Evolutionary conservation across 2,113 vertebrate genomes (phyloP).

Genomic region (Fulica atra): DNA sequence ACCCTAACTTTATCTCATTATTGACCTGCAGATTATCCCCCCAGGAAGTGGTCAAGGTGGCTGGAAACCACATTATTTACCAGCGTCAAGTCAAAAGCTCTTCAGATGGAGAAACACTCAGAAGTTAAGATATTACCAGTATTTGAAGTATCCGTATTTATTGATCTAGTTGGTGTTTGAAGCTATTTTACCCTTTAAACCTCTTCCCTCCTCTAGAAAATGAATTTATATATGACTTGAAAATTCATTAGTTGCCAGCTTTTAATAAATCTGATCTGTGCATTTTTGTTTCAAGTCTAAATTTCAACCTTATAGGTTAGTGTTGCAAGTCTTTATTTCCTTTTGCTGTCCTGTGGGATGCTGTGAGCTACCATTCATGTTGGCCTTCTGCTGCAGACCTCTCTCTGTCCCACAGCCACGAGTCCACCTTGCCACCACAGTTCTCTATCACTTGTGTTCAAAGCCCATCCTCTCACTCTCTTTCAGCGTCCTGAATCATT

Average conservation of each 20-base stretch:
- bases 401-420: fast-evolving
- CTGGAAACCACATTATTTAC: neutral
- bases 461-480: neutral
- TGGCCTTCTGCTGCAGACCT: fast-evolving
- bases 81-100: neutral
- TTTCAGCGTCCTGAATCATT: neutral
- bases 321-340: neutral
- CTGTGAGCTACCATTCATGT: neutral
- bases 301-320: neutral
- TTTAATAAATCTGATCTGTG: neutral
- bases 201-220: slow-evolving; percentile 31
- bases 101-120: neutral
- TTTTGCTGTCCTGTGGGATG: neutral
- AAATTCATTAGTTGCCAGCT: neutral
- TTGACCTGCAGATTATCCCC: neutral
- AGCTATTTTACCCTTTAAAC: slow-evolving; percentile 31
- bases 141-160: slow-evolving; percentile 24
- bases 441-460: neutral
- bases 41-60: neutral
- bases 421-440: neutral
- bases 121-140: slow-evolving; percentile 21
- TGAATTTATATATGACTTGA: neutral
- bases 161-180: slow-evolving; percentile 12
- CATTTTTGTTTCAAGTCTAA: neutral
- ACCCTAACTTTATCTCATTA: neutral